Evolutionary conservation across 2,888 invertebrate species (phyloP).

Genomic region (Galeopsomyia nigrocyanea): DNA sequence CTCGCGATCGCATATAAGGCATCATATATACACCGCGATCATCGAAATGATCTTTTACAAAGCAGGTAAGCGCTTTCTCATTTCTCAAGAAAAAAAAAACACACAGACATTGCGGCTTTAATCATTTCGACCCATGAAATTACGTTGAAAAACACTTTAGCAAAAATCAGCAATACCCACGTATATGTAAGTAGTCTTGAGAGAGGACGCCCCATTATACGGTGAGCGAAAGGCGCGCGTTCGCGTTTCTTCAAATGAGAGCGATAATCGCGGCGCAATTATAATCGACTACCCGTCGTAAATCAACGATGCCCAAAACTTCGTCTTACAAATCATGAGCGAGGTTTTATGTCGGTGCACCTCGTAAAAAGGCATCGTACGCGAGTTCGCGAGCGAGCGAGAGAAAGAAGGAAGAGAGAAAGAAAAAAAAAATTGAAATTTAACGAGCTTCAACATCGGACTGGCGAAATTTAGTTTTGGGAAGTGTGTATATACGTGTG

Average conservation of each 20-base stretch:
- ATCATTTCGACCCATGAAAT: no score
- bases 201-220: neutral
- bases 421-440: no score
- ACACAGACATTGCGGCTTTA: no score
- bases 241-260: constrained; percentile 2
- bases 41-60: no score
- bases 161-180: neutral
- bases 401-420: no score
- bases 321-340: constrained; percentile 22
- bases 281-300: neutral
- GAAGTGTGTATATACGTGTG: constrained; percentile 14
- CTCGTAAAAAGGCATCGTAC: constrained; percentile 29
- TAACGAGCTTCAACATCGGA: no score
- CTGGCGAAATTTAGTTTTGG: constrained; percentile 19
- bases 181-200: neutral
- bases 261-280: neutral
- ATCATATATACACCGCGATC: neutral
- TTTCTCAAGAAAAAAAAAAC: no score
- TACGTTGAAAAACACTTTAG: no score
- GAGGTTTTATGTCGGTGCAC: constrained; percentile 9
- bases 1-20: neutral
- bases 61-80: no score
- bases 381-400: neutral
- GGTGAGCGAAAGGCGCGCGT: neutral
- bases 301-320: constrained; percentile 14